These are phyloP conservation scores for Hypanus sabinus DNA, from an alignment of 2,113 vertebrate genomes.

Conservation along the genomic window DNA sequence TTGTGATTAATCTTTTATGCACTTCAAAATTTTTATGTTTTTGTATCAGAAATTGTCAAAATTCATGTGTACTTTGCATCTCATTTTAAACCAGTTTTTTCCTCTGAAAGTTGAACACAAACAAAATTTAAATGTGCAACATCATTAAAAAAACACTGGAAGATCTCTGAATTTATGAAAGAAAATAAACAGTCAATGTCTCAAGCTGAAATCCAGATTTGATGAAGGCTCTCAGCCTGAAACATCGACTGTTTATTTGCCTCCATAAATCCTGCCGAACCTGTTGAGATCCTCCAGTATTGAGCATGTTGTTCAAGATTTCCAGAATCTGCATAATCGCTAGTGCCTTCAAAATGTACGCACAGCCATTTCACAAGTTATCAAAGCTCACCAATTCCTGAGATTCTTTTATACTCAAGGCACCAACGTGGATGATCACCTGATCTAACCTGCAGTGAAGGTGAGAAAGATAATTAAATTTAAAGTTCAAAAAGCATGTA, in stretches of 20 bases:
- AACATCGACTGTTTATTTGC: too few species aligned
- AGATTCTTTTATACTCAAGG: slow-evolving; percentile 75
- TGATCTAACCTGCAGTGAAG: slow-evolving; percentile 68
- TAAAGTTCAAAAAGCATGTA: neutral
- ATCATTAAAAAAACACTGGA: too few species aligned
- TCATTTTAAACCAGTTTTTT: neutral
- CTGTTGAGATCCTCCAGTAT: too few species aligned
- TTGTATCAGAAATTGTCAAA: neutral
- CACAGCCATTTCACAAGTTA: neutral
- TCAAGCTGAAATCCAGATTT: too few species aligned
- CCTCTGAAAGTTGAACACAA: neutral
- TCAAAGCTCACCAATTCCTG: slow-evolving; percentile 70
- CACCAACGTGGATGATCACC: slow-evolving; percentile 85
- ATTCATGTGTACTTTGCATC: neutral
- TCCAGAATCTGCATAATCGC: too few species aligned
- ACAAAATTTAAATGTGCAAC: too few species aligned
- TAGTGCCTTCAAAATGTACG: neutral
- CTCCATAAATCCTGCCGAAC: too few species aligned
- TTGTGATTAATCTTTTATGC: neutral
- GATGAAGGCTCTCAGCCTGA: too few species aligned
- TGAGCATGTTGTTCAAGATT: too few species aligned
- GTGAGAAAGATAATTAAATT: neutral
- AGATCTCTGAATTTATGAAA: too few species aligned
- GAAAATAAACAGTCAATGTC: too few species aligned
- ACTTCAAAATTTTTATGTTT: neutral